phyloP scores from a whole-genome alignment of 2,797 vertebrate genomes.

The Monodelphis domestica region DNA sequence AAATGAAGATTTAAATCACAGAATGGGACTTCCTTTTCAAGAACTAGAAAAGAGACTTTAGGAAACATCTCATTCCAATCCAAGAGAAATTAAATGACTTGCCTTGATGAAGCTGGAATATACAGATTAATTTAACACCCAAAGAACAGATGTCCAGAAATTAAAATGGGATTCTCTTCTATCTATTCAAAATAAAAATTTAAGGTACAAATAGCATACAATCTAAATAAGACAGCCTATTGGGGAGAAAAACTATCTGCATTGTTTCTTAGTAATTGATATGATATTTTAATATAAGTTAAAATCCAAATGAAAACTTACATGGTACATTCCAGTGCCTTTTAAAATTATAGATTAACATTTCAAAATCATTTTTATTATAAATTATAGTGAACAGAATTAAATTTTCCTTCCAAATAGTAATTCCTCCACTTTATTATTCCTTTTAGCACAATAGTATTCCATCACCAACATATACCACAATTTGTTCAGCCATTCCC shows the following conservation, averaged over 20 bases:
- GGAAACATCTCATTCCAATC: background rate
- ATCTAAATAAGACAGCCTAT: constrained; percentile 49
- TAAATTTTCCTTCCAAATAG: constrained; percentile 37
- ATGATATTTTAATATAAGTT: constrained; percentile 49
- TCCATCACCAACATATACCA: too few relatives aligned
- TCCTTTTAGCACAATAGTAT: too few relatives aligned
- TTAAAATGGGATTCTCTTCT: constrained; percentile 43
- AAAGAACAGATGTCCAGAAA: constrained; percentile 26
- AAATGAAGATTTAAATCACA: constrained; percentile 26
- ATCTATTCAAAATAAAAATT: constrained; percentile 38
- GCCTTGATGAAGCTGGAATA: background rate
- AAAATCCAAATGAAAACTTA: too few relatives aligned
- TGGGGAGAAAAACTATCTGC: constrained; percentile 54
- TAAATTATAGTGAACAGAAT: constrained; percentile 13
- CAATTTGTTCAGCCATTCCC: too few relatives aligned
- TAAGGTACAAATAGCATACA: constrained; percentile 43
- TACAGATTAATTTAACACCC: background rate
- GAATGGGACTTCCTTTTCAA: background rate
- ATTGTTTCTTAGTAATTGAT: constrained; percentile 39
- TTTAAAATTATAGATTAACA: constrained; percentile 23
- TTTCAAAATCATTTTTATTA: constrained; percentile 44
- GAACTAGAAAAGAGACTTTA: background rate
- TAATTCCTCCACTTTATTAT: too few relatives aligned
- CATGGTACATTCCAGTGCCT: constrained; percentile 19
- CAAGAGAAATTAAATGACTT: background rate